Evolutionary conservation across 1,140 invertebrate species (phyloP), one percentile per base, ranked within the genome.

Genomic region (Hormaphis cornu): DNA sequence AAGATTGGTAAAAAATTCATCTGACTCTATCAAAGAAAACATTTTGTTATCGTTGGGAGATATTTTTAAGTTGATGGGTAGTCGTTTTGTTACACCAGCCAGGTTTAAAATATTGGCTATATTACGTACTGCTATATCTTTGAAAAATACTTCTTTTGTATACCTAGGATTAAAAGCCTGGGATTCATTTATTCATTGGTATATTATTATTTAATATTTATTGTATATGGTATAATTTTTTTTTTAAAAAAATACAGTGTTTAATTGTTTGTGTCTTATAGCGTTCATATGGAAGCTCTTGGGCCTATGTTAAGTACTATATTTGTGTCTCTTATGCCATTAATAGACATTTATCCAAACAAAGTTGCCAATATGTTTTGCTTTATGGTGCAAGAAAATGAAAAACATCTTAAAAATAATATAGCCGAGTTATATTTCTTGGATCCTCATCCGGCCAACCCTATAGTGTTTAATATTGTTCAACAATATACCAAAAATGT

Each of bases 391-490:
- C 77, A 91, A 1, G 82, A 86, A 70, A 91, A 92, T 76, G 85
- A 86, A 75, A 80, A 83, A 59, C 76, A 82, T 59, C 73, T 92
- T 0, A 82, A 84, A 37, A 77, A 80, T 1, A 81, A 88, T 74
- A 87, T 93, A 59, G 79, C 85, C 12, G 91, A 95, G 76, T 79
- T 95, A 5, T 93, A 92, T 78, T 95, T 95, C 73, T 78, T 95
- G 35, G 84, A 89, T 50, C 84, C 90, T 72, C 79, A 85, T 12
- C 83, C 86, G 50, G 82, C 91, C 33, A 82, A 87, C 1, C 74
- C 77, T 7, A 82, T 83, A 63, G 84, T 93, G n/a, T 83, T 84
- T 44, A 76, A 80, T 22, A 80, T 83, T 69, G 83, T 90, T 16
- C 81, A 81, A 63, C 80, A 81, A 46, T 81, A 87, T 71, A 56